These are phyloP conservation scores for Uloborus plumipes DNA, from an alignment of 2,888 invertebrate genomes.

Conservation along the genomic window DNA sequence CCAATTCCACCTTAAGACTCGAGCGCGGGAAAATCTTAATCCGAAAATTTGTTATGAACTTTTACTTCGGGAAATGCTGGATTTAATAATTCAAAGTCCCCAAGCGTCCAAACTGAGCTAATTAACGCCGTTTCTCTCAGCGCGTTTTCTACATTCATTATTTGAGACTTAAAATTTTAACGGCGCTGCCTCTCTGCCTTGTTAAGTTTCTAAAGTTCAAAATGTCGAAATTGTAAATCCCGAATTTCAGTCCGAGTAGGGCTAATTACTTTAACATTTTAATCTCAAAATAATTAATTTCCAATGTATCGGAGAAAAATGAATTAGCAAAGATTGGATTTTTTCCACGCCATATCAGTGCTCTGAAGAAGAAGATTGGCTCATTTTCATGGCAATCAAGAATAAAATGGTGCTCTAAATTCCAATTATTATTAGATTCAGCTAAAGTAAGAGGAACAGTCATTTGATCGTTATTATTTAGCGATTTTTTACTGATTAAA, in stretches of 20 bases:
- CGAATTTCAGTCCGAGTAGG: not conserved
- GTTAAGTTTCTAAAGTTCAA: no score
- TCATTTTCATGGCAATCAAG: no score
- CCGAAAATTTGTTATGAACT: not conserved
- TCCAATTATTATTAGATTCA: no score
- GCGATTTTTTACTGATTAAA: no score
- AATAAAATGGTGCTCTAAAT: no score
- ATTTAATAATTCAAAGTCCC: slow-evolving; percentile 3
- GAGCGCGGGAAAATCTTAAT: not conserved
- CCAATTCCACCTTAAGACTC: no score
- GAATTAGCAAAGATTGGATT: no score
- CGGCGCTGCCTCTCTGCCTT: not conserved
- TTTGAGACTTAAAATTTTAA: slow-evolving; percentile 7
- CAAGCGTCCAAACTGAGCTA: not conserved
- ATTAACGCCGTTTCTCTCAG: not conserved
- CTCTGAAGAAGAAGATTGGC: no score
- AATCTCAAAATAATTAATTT: slow-evolving; percentile 10
- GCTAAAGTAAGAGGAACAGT: no score
- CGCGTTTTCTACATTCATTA: not conserved
- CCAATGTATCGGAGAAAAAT: not conserved
- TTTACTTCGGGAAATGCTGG: not conserved
- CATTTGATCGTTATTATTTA: no score
- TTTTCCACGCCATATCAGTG: no score
- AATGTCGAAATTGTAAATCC: no score
- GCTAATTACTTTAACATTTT: slow-evolving; percentile 6